A percentile compares a stretch with the other conserved stretches of the same genome.
Evolutionary conservation across 64 coral and sea anemone genomes (phyloP).

Genomic region (Acropora tenuis): DNA sequence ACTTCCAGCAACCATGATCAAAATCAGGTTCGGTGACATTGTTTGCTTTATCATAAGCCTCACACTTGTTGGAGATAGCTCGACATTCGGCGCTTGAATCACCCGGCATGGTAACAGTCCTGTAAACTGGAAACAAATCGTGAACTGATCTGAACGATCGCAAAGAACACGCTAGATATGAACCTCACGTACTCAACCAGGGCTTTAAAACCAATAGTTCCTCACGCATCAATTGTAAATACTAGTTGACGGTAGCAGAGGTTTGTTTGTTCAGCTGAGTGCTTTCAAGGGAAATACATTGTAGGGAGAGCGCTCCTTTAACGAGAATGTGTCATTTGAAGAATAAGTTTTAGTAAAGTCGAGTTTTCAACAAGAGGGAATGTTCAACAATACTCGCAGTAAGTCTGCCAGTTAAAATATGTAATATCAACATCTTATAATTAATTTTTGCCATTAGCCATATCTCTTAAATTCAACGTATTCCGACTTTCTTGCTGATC

Average conservation of each 20-base stretch:
- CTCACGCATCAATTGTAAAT: not conserved
- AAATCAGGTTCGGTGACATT: slow-evolving; percentile 4
- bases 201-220: slow-evolving; percentile 14
- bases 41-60: slow-evolving; percentile 6
- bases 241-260: slow-evolving; percentile 12
- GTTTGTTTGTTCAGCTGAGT: slow-evolving; percentile 34
- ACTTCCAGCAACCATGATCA: slow-evolving; percentile 72
- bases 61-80: slow-evolving; percentile 4
- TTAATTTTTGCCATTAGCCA: not conserved
- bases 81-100: not conserved
- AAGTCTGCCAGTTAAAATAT: not conserved
- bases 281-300: slow-evolving; percentile 3
- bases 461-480: not conserved
- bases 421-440: not conserved
- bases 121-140: not conserved
- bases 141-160: too few species aligned
- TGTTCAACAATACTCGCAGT: too few species aligned
- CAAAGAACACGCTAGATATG: not conserved
- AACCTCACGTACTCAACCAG: not conserved
- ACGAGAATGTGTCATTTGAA: not conserved
- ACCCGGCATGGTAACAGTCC: not conserved
- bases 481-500: not conserved
- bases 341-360: not conserved
- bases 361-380: not conserved
- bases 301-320: not conserved